phyloP scores from a whole-genome alignment of 1,140 invertebrate species.

The Caenorhabditis tropicalis region DNA sequence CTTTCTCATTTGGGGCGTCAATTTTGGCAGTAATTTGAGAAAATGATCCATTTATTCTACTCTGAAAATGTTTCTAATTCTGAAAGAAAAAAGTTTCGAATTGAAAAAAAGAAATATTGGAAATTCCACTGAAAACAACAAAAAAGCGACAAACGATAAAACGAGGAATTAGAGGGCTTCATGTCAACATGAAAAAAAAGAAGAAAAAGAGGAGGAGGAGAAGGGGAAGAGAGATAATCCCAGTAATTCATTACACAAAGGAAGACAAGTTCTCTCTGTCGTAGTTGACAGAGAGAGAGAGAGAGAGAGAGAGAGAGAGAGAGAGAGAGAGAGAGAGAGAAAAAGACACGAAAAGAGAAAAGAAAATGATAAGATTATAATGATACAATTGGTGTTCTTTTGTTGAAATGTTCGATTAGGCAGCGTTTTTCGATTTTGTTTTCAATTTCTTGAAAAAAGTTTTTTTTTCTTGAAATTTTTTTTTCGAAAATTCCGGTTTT shows the following conservation, averaged over 20 bases:
- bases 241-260: constrained; percentile 2
- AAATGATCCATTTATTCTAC: constrained; percentile 39
- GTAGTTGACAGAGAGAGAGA: not conserved
- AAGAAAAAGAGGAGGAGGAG: not conserved
- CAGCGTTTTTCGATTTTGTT: too few relatives aligned
- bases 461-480: too few relatives aligned
- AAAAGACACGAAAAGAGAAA: not conserved
- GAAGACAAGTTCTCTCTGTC: not conserved
- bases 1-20: constrained; percentile 5
- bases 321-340: not conserved
- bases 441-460: too few relatives aligned
- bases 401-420: too few relatives aligned
- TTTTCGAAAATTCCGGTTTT: too few relatives aligned
- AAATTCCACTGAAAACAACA: not conserved
- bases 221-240: not conserved
- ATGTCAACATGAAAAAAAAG: not conserved
- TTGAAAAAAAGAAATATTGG: not conserved
- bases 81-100: not conserved
- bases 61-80: too few relatives aligned
- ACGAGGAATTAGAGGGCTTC: not conserved
- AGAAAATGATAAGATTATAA: too few relatives aligned
- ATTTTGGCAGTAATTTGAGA: not conserved
- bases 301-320: not conserved
- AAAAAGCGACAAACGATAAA: not conserved
- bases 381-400: too few relatives aligned